phyloP scores from a whole-genome alignment of 1,140 invertebrate genomes.

The Catajapyx aquilonaris region DNA sequence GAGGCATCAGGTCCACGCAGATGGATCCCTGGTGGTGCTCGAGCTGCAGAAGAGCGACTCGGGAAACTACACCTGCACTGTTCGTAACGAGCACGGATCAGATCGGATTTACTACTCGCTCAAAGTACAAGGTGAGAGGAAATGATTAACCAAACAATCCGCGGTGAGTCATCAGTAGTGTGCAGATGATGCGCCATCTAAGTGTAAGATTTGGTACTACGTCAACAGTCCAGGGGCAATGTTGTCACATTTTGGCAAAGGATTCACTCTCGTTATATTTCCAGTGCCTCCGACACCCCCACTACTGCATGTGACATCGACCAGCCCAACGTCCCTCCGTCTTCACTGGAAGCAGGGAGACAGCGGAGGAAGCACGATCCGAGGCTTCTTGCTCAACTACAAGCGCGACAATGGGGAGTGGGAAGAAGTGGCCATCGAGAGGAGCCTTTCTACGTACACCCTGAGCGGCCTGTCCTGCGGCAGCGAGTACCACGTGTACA shows the following conservation, averaged over 20 bases:
- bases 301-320: slow-evolving; percentile 13
- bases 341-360: slow-evolving; percentile 17
- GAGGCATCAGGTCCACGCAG: slow-evolving; percentile 7
- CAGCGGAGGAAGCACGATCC: slow-evolving; percentile 15
- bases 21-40: slow-evolving; percentile 12
- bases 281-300: slow-evolving; percentile 17
- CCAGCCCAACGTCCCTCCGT: slow-evolving; percentile 14
- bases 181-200: neutral
- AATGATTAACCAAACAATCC: neutral
- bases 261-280: neutral
- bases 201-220: neutral
- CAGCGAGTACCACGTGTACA: slow-evolving; percentile 23
- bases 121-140: slow-evolving; percentile 26
- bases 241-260: neutral
- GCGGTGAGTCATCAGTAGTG: neutral
- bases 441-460: slow-evolving; percentile 16
- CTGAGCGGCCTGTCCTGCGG: slow-evolving; percentile 26
- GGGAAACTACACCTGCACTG: slow-evolving; percentile 21
- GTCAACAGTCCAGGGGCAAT: neutral
- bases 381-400: slow-evolving; percentile 15
- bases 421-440: slow-evolving; percentile 18
- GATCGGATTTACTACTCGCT: slow-evolving; percentile 26
- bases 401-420: slow-evolving; percentile 23
- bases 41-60: slow-evolving; percentile 12
- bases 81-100: slow-evolving; percentile 20